Conservation (phyloP, 2,888 invertebrate genomes). For the Stenoptilia bipunctidactyla region DNA sequence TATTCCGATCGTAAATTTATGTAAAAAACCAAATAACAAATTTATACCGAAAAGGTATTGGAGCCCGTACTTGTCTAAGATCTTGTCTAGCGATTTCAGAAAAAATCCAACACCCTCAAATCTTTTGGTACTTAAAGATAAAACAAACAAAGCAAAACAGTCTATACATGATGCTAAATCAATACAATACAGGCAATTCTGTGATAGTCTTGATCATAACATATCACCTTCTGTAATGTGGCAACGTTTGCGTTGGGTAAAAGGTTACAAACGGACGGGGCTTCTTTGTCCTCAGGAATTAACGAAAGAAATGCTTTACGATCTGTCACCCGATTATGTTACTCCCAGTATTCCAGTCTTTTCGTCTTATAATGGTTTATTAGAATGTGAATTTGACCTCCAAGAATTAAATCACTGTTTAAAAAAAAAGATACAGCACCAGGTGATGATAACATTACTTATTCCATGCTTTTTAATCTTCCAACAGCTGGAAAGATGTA, state of each 20-base stretch:
- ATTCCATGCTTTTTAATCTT: not conserved
- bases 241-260: conserved; percentile 9
- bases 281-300: not conserved
- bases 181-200: conserved; percentile 5
- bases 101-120: conserved; percentile 10
- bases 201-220: conserved; percentile 3
- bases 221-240: conserved; percentile 4
- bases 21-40: conserved; percentile 1
- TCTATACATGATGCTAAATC: conserved; percentile 3
- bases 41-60: conserved; percentile 12
- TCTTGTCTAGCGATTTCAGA: conserved; percentile 8
- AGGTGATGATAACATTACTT: not conserved
- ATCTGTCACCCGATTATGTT: not conserved
- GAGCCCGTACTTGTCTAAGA: conserved; percentile 6
- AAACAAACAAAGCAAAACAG: conserved; percentile 1
- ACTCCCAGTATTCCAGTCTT: not conserved
- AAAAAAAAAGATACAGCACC: no score
- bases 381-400: no score
- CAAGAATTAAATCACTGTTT: not conserved
- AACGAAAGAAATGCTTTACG: not conserved
- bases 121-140: conserved; percentile 4
- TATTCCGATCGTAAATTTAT: conserved; percentile 8
- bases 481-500: not conserved
- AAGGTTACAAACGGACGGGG: not conserved
- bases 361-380: no score